Evolutionary conservation across 2,113 vertebrate genomes (phyloP), one percentile per base, ranked within the genome.

Genomic region (Leucopsar rothschildi): DNA sequence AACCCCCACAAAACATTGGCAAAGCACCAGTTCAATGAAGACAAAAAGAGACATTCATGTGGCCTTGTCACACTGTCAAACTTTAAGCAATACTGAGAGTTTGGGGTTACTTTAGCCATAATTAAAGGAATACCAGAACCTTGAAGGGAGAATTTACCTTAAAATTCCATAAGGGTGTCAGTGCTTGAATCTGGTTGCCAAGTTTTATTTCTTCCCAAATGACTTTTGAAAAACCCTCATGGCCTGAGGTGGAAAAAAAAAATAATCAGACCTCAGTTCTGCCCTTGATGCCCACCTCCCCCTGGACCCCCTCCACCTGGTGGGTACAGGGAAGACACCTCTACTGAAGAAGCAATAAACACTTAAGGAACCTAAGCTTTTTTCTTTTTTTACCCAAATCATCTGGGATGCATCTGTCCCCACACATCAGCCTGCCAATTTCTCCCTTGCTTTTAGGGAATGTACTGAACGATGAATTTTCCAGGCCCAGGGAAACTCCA

Each of bases 251-350:
- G 3, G 27, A 6, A 17, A 31, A 25, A 16, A 16, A 47, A 14
- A 59, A 31, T 5, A 57, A 57, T 18, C 6, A 37, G 23, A 22
- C 11, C 9, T 44, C 24, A 28, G 31, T 40, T 78, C 64, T n/a
- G 42, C 22, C 27, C 33, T 45, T 25, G 24, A 31, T 15, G 12
- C 28, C 24, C 40, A 20, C n/a, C 31, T 68, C 9, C 18, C 24
- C 21, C 14, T 9, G 29, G 39, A 5, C 2, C 2, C 4, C 4
- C 33, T 57, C 5, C 13, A 5, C 6, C 14, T 20, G 14, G 7
- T 6, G 7, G 4, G 4, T 20, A 42, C 20, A 59, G 12, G 27
- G n/a, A 68, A 82, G 20, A 25, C 6, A 24, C 28, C 9, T 35
- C 60, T 59, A 8, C 4, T 6, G 6, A 19, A 9, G 5, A 70